A percentile compares a stretch with the other conserved stretches of the same genome.
Conservation (phyloP, 92 coral and sea anemone genomes). For the Muricea muricata region DNA sequence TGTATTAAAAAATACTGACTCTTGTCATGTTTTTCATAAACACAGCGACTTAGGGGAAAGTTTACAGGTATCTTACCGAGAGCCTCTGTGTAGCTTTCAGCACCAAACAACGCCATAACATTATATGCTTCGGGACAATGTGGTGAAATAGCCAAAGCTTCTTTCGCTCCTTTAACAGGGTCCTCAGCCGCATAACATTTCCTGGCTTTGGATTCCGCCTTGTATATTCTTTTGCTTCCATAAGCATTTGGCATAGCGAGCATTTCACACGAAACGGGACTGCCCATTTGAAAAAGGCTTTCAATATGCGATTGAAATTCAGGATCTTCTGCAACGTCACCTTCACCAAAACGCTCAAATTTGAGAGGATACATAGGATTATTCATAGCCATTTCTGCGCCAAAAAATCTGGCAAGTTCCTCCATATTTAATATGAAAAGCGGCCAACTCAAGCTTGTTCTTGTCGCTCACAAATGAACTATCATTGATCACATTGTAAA, state of each 20-base stretch:
- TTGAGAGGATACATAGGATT: slow-evolving; percentile 77
- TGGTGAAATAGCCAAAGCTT: slow-evolving; percentile 69
- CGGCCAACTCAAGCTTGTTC: background rate
- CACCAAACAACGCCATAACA: slow-evolving; percentile 68
- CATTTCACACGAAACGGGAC: slow-evolving; percentile 63
- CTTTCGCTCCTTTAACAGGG: slow-evolving; percentile 65
- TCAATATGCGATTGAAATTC: slow-evolving; percentile 61
- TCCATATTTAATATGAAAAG: slow-evolving; percentile 37
- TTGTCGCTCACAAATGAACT: too few relatives aligned
- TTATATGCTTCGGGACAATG: slow-evolving; percentile 76
- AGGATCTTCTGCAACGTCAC: slow-evolving; percentile 56
- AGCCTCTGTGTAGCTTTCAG: slow-evolving; percentile 72
- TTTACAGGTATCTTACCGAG: slow-evolving; percentile 54
- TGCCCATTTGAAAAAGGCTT: slow-evolving; percentile 22
- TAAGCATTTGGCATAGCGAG: slow-evolving; percentile 45
- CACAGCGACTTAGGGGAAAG: too few relatives aligned
- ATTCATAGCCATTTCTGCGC: slow-evolving; percentile 60
- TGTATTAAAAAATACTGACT: too few relatives aligned
- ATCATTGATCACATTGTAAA: too few relatives aligned
- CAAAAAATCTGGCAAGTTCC: slow-evolving; percentile 47
- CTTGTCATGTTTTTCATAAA: too few relatives aligned
- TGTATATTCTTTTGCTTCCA: slow-evolving; percentile 47
- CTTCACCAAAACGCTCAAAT: slow-evolving; percentile 76
- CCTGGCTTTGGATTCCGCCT: slow-evolving; percentile 71
- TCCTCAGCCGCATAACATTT: slow-evolving; percentile 60